Percentiles rank a stretch among this genome's conserved stretches.
Conservation (phyloP, 2,113 vertebrate species). For the Embiotoca jacksoni region DNA sequence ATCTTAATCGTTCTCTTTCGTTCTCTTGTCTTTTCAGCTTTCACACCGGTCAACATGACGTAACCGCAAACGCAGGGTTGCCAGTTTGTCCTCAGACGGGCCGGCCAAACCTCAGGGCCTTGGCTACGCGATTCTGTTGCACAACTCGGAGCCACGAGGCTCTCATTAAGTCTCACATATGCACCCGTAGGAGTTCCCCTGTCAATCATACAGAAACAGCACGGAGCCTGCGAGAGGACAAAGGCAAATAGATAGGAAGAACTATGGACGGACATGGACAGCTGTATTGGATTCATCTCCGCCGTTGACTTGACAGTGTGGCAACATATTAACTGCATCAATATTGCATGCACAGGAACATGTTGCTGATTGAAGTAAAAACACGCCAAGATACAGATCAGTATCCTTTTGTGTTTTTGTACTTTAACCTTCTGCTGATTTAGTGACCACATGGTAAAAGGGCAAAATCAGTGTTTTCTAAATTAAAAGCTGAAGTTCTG, state of each 20-base stretch:
- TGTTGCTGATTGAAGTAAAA: background rate
- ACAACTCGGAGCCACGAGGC: slow-evolving; percentile 43
- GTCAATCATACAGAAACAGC: slow-evolving; percentile 46
- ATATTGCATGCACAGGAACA: background rate
- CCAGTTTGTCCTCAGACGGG: slow-evolving; percentile 43
- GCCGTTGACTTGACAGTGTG: slow-evolving; percentile 7
- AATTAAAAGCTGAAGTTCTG: background rate
- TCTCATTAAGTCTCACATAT: slow-evolving; percentile 20
- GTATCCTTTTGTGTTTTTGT: background rate
- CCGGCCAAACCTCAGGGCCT: slow-evolving; percentile 52
- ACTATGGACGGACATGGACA: slow-evolving; percentile 43
- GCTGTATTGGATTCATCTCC: slow-evolving; percentile 13
- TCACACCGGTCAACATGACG: slow-evolving; percentile 60
- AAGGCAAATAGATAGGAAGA: slow-evolving; percentile 16
- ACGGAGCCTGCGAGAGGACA: slow-evolving; percentile 16
- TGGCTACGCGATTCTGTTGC: slow-evolving; percentile 44
- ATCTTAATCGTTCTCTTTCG: slow-evolving; percentile 30
- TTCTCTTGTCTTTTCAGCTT: slow-evolving; percentile 62
- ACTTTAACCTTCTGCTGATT: background rate
- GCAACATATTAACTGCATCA: background rate
- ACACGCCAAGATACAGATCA: background rate
- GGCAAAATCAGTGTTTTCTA: too few relatives aligned
- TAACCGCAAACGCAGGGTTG: slow-evolving; percentile 38
- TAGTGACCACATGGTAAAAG: background rate
- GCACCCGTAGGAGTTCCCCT: slow-evolving; percentile 23